Percentiles rank a stretch among this genome's conserved stretches.
Evolutionary conservation across 2,797 vertebrate species (phyloP).

Genomic region (Hyperoplus lanceolatus): DNA sequence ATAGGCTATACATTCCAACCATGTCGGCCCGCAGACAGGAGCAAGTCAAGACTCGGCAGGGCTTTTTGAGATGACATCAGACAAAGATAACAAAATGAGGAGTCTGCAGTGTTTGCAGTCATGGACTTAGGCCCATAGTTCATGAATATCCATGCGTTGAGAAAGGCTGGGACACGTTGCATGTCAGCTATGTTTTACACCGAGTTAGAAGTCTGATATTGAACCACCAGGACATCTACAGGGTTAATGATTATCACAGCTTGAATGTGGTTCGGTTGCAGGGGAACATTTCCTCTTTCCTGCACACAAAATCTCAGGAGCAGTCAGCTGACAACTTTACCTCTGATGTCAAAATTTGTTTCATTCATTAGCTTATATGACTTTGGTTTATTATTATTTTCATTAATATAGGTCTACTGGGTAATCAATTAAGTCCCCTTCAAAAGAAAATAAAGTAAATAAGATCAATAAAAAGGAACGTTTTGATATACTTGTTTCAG

Average conservation of each 20-base stretch:
- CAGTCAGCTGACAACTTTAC: neutral
- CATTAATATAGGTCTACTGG: neutral
- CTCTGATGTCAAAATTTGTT: neutral
- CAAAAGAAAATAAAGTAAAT: neutral
- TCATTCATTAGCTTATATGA: neutral
- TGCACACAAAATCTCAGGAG: neutral
- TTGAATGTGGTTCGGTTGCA: neutral
- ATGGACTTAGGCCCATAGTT: conserved; percentile 9
- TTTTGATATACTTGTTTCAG: neutral
- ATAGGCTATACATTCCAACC: conserved; percentile 34
- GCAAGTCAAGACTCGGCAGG: conserved; percentile 47
- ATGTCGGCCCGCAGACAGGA: neutral
- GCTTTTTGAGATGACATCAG: conserved; percentile 40
- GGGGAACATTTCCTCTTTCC: conserved; percentile 26
- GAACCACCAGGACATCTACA: neutral
- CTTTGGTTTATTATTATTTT: neutral
- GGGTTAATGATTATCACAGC: conserved; percentile 30
- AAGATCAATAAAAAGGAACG: neutral
- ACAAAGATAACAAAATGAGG: conserved; percentile 42
- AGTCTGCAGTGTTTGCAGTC: conserved; percentile 45
- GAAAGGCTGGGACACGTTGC: conserved; percentile 3
- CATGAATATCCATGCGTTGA: conserved; percentile 11
- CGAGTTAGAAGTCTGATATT: neutral
- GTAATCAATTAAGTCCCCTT: neutral
- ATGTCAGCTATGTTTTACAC: conserved; percentile 14